Base-by-base conservation (phyloP, 2,113 vertebrate species). In the Verasper variegatus region DNA sequence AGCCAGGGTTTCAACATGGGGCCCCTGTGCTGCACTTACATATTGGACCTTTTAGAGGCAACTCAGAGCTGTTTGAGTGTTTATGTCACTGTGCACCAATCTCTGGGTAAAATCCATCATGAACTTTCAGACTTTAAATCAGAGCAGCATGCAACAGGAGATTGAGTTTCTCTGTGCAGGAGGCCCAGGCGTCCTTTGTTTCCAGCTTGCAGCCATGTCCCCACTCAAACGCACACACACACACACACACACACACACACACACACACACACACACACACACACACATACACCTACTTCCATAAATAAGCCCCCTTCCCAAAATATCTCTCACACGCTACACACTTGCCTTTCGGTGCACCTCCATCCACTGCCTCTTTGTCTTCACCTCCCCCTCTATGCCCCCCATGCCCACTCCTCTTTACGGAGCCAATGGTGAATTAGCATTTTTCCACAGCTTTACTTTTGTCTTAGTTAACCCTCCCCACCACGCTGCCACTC, bases 361-460 rank as follows among this genome's bases (percentile, higher is more conserved):
- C 75, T 83, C 75, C 66, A 60, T 64, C 79, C 76, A 60, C 67
- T 51, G 67, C 75, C 71, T 85, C 71, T 86, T 78, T 82, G 80
- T 85, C 60, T 4, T 67, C 12, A 4, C 82, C 52, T 5, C n/a
- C n/a, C 54, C 54, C 54, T 20, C 54, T 13, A 3, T 52, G 47
- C 45, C 26, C 40, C 47, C 24, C 63, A 49, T 37, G 60, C 23
- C 59, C 63, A 47, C 51, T 64, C 23, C 59, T 60, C 60, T 69
- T 66, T 69, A 56, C 58, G 6, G 24, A 76, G 80, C 83, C 82
- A 86, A 68, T 77, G 82, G 80, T 86, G 86, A 92, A 92, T 93
- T 92, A 81, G 87, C 89, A 92, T 94, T 93, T 92, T 92, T 89
- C 87, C 85, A 80, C 72, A 74, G 88, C 87, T 88, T 87, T 81